Percentiles rank a stretch among this genome's conserved stretches.
Conservation (phyloP, 2,888 invertebrate species). For the Parthenolecanium corni region DNA sequence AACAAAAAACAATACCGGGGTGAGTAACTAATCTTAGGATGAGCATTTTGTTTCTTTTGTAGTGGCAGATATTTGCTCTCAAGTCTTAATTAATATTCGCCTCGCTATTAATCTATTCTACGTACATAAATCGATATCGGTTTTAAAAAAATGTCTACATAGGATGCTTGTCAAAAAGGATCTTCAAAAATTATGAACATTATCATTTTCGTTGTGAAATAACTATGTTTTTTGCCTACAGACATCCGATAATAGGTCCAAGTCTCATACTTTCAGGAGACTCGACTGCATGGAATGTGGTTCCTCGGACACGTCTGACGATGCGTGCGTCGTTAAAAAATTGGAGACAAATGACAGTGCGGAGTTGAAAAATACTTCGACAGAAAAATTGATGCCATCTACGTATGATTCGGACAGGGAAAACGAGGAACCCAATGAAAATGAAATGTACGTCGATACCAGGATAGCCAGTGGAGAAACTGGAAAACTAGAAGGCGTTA, state of each 20-base stretch:
- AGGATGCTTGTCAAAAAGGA: no score
- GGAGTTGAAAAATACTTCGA: neutral
- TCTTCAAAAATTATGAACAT: no score
- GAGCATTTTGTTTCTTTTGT: no score
- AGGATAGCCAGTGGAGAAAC: neutral
- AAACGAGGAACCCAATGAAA: no score
- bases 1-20: conserved; percentile 20
- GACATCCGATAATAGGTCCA: conserved; percentile 23
- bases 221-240: conserved; percentile 2
- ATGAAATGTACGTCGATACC: neutral
- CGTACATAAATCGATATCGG: no score
- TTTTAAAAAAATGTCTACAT: no score
- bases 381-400: no score
- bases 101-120: no score
- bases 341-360: neutral
- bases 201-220: no score
- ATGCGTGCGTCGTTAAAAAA: neutral
- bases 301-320: conserved; percentile 23
- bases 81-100: no score
- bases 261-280: conserved; percentile 12
- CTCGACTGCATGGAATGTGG: conserved; percentile 27
- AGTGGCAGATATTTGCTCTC: no score
- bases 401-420: no score
- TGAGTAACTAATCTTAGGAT: conserved; percentile 8
- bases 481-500: neutral